phyloP scores from a whole-genome alignment of 2,888 invertebrate species.

The Coleophora flavipennella region DNA sequence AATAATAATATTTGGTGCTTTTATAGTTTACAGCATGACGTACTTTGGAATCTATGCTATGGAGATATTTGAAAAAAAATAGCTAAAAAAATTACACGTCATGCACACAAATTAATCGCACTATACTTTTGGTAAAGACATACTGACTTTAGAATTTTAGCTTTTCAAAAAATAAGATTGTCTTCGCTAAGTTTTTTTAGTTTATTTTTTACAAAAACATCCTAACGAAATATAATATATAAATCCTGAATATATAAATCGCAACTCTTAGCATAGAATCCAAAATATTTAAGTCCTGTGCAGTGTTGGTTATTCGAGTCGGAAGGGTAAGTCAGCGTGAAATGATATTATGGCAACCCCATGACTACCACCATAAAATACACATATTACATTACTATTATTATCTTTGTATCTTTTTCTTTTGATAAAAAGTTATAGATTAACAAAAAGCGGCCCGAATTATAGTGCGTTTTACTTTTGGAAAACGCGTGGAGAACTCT shows the following conservation, averaged over 20 bases:
- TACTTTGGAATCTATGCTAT: slow-evolving; percentile 25
- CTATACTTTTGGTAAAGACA: background rate
- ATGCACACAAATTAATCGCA: slow-evolving; percentile 8
- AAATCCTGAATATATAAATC: no score
- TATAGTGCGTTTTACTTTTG: slow-evolving; percentile 23
- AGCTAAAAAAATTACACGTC: no score
- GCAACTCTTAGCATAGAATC: slow-evolving; percentile 15
- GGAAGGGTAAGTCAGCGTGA: slow-evolving; percentile 64
- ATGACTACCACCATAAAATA: slow-evolving; percentile 66
- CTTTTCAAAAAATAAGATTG: no score
- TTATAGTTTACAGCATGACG: slow-evolving; percentile 61
- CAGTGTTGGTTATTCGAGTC: slow-evolving; percentile 64
- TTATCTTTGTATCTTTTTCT: background rate
- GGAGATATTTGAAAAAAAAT: slow-evolving; percentile 29
- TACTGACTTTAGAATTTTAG: background rate
- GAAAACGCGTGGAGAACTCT: slow-evolving; percentile 69
- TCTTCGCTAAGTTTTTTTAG: no score
- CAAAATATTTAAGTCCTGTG: slow-evolving; percentile 58
- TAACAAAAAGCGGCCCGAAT: slow-evolving; percentile 43
- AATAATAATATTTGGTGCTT: slow-evolving; percentile 56
- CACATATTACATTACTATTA: slow-evolving; percentile 35
- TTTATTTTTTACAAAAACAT: no score
- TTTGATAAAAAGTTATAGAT: slow-evolving; percentile 24
- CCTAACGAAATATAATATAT: no score
- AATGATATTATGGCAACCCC: slow-evolving; percentile 57